Conservation (phyloP, 2,113 vertebrate species). For the Pao palembangensis region DNA sequence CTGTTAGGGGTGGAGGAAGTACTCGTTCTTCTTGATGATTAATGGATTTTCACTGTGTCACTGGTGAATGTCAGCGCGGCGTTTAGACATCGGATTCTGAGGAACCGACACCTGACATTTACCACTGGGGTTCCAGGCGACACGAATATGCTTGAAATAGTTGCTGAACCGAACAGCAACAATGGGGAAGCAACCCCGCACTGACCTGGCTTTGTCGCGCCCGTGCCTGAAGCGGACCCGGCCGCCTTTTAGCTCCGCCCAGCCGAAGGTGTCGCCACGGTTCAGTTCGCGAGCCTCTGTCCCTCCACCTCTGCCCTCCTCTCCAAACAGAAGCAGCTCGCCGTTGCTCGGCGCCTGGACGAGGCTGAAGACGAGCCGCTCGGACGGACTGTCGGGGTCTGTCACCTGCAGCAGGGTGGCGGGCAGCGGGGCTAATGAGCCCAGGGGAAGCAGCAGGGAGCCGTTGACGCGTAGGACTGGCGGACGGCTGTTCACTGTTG, state of each 20-base stretch:
- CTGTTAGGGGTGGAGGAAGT: background rate
- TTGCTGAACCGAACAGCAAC: no score
- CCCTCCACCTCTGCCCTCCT: conserved; percentile 14
- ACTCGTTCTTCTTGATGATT: background rate
- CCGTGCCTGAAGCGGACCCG: conserved; percentile 80
- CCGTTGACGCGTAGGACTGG: conserved; percentile 69
- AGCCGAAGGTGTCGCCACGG: conserved; percentile 75
- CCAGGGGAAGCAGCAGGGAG: conserved; percentile 79
- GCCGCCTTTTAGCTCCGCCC: conserved; percentile 72
- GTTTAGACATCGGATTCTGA: background rate
- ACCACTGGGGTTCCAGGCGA: background rate
- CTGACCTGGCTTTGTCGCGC: conserved; percentile 81
- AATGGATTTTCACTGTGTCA: background rate
- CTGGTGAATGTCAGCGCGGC: background rate
- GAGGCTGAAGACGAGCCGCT: conserved; percentile 73
- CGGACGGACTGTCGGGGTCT: conserved; percentile 52
- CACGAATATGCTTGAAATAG: no score
- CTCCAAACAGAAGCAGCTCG: conserved; percentile 57
- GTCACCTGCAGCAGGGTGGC: conserved; percentile 67
- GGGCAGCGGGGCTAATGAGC: conserved; percentile 70
- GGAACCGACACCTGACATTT: background rate
- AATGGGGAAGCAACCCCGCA: background rate
- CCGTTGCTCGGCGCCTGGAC: conserved; percentile 79
- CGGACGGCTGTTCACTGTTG: conserved; percentile 68
- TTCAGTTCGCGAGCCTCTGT: conserved; percentile 57